Evolutionary conservation across 2,797 vertebrate species (phyloP), one percentile per base, ranked within the genome.

Genomic region (Amblyraja radiata): DNA sequence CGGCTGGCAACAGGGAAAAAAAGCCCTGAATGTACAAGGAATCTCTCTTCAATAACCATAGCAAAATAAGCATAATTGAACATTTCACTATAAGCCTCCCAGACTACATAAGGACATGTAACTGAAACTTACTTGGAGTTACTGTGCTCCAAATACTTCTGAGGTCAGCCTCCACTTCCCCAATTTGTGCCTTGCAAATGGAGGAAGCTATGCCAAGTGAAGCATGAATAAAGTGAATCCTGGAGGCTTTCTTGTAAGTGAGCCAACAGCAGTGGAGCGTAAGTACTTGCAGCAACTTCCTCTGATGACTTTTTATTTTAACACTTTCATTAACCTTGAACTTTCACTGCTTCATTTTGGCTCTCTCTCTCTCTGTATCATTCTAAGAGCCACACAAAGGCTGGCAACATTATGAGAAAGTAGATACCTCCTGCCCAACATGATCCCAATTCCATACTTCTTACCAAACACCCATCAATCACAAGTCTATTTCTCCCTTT

Each of bases 211-310:
- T 28, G 68, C 6, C 25, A 10, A 76, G 46, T 74, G 68, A 74
- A 46, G 61, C 84, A 92, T 54, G 39, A 92, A 54, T 46, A 39
- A 23, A 76, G 23, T 39, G 28, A 68, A 36, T 88, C 61, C 84
- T 36, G 65, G 68, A 88, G 16, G 63, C 84, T 68, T 32, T 36
- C 61, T 88, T 88, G 84, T 88, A 68, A 36, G 14, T 68, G 63
- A 88, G 61, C 63, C 68, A 88, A 88, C 14, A 68, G 21, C 14
- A 68, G 0, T 68, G 6, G 28, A 88, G 2, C 18, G 18, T 32
- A 88, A 21, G 84, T 65, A 21, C 84, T 88, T 36, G 84, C 61
- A 88, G 84, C 61, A 36, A 88, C 84, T 68, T 68, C 84, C 84
- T 32, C 61, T 68, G 63, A 7, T 16, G 18, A 83, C 9, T 68